These are phyloP conservation scores for Galerucella nymphaeae DNA, from an alignment of 2,888 invertebrate genomes.

Conservation along the genomic window DNA sequence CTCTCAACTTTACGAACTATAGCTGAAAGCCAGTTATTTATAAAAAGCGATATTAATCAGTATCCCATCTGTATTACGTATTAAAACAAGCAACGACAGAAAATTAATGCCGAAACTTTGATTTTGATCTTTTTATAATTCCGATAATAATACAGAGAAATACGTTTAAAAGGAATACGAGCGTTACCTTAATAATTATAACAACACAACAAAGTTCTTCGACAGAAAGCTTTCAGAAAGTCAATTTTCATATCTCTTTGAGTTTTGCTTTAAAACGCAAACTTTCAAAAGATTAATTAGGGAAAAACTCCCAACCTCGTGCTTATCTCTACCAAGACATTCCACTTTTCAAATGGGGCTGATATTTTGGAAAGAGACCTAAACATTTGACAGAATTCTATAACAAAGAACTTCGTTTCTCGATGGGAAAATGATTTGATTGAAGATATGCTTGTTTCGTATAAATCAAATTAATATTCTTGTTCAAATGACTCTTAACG, in stretches of 20 bases:
- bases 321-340: slow-evolving; percentile 44
- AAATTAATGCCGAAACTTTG: not conserved
- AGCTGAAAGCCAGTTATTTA: too few relatives aligned
- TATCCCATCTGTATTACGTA: too few relatives aligned
- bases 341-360: slow-evolving; percentile 20
- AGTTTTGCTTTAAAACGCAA: slow-evolving; percentile 47
- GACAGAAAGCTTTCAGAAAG: slow-evolving; percentile 49
- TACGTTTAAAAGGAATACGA: not conserved
- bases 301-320: slow-evolving; percentile 42
- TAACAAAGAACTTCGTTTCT: slow-evolving; percentile 19
- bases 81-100: too few relatives aligned
- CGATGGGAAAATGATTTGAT: not conserved
- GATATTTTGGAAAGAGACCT: slow-evolving; percentile 9
- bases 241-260: slow-evolving; percentile 55
- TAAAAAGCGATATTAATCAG: too few relatives aligned
- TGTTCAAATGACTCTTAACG: too few relatives aligned
- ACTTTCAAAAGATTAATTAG: slow-evolving; percentile 52
- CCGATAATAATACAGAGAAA: not conserved
- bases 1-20: too few relatives aligned
- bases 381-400: slow-evolving; percentile 18
- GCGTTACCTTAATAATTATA: slow-evolving; percentile 20
- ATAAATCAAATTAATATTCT: too few relatives aligned
- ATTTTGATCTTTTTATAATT: not conserved
- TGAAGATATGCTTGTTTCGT: too few relatives aligned
- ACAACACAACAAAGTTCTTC: slow-evolving; percentile 23